Evolutionary conservation across 2,888 invertebrate genomes (phyloP).

Genomic region (Sphinx pinastri): DNA sequence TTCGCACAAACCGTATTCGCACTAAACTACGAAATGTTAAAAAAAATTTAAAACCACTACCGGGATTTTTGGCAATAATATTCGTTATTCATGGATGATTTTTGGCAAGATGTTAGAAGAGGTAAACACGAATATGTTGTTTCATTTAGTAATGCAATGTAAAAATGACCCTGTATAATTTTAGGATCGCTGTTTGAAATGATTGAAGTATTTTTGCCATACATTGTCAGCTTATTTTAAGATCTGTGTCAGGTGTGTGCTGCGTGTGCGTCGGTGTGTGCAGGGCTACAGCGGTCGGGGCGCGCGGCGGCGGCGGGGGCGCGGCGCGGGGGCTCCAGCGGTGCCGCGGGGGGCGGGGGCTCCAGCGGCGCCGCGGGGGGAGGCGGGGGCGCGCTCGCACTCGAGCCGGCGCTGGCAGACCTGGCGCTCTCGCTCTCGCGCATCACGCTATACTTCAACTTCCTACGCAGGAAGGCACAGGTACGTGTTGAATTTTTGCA

Average conservation of each 20-base stretch:
- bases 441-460: conserved; percentile 95
- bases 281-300: conserved; percentile 32
- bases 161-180: too few species aligned
- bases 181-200: too few species aligned
- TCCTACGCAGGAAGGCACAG: conserved; percentile 90
- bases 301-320: conserved; percentile 35
- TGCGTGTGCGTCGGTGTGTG: conserved; percentile 38
- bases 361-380: conserved; percentile 33
- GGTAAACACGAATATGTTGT: too few species aligned
- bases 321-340: conserved; percentile 36
- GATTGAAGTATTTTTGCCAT: not conserved
- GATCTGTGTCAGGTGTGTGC: not conserved
- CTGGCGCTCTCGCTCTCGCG: conserved; percentile 95
- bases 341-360: conserved; percentile 35
- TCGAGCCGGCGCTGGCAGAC: conserved; percentile 95
- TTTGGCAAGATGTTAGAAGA: too few species aligned
- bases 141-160: too few species aligned
- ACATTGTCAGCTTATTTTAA: not conserved
- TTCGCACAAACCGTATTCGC: too few species aligned
- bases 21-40: too few species aligned
- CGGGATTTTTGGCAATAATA: too few species aligned
- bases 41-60: too few species aligned
- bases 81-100: too few species aligned
- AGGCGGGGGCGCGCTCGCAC: conserved; percentile 47
- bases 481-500: conserved; percentile 66